These are phyloP conservation scores for Trichonephila clavata DNA, from an alignment of 1,140 invertebrate genomes.

Conservation along the genomic window DNA sequence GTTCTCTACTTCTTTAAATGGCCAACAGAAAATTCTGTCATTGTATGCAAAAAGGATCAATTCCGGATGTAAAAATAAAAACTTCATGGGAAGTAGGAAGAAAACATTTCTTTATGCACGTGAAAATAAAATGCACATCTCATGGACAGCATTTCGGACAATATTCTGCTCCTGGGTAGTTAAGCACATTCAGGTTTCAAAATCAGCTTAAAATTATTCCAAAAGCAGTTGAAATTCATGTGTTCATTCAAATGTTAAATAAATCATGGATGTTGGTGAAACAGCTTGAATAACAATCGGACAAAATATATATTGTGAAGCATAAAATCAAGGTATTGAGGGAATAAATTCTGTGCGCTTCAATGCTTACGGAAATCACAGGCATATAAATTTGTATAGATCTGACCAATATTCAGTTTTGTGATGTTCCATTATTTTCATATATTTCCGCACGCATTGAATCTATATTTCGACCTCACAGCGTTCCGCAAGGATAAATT, in stretches of 20 bases:
- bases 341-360: neutral
- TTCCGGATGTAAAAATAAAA: neutral
- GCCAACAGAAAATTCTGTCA: neutral
- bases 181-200: neutral
- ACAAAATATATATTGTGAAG: neutral
- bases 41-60: neutral
- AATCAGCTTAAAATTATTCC: neutral
- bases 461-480: neutral
- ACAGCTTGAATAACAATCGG: slow-evolving; percentile 5
- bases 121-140: neutral
- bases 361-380: neutral
- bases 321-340: neutral
- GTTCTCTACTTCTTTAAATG: neutral
- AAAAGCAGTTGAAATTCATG: slow-evolving; percentile 1
- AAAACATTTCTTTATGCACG: neutral
- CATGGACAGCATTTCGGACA: neutral
- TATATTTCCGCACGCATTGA: neutral
- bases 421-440: neutral
- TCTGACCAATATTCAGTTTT: neutral
- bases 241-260: neutral
- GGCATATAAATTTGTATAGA: neutral
- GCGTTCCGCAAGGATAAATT: neutral
- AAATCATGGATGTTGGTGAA: neutral
- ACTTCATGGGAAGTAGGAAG: neutral
- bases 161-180: neutral